Conservation (phyloP, 2,113 vertebrate genomes). For the Thunnus maccoyii region DNA sequence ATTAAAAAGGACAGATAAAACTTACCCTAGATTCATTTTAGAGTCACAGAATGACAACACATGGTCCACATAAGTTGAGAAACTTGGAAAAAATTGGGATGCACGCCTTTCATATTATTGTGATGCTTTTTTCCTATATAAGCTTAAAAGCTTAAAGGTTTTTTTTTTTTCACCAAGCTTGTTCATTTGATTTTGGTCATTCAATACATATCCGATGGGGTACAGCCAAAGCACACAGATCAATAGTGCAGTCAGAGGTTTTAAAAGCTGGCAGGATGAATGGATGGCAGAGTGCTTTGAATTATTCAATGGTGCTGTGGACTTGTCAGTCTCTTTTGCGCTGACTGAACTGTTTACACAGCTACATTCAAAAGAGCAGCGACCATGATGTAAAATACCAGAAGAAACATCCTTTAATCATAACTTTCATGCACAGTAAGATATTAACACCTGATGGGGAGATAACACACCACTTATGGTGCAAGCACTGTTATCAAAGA, state of each 20-base stretch:
- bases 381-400: constrained; percentile 54
- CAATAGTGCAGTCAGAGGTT: constrained; percentile 79
- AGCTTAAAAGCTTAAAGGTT: constrained; percentile 31
- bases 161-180: constrained; percentile 28
- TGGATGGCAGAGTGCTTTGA: constrained; percentile 71
- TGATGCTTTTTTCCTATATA: not conserved
- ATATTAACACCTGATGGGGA: not conserved
- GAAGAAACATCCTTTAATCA: constrained; percentile 19
- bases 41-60: constrained; percentile 35
- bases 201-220: constrained; percentile 60
- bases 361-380: constrained; percentile 40
- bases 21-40: constrained; percentile 57
- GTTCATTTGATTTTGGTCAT: constrained; percentile 68
- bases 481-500: not conserved
- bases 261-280: constrained; percentile 80
- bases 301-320: constrained; percentile 76
- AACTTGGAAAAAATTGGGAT: not conserved
- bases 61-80: constrained; percentile 31
- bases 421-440: constrained; percentile 16
- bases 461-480: not conserved
- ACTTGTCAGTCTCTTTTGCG: constrained; percentile 65
- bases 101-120: not conserved
- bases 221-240: constrained; percentile 74
- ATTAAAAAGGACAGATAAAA: constrained; percentile 51
- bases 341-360: constrained; percentile 68